Conservation (phyloP, 2,888 invertebrate genomes). For the Argyresthia albistria region DNA sequence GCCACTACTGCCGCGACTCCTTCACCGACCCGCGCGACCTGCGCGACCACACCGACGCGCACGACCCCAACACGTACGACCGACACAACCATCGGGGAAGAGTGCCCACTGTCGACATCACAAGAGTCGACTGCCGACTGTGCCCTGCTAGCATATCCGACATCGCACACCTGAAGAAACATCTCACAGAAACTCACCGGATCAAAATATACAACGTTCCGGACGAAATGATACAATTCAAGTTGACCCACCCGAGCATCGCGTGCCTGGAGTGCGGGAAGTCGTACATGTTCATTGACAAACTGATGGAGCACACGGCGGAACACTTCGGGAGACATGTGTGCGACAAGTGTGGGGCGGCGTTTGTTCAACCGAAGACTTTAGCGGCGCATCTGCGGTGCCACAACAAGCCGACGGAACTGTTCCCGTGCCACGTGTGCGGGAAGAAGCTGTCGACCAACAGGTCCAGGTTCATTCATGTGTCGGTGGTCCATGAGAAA, state of each 20-base stretch:
- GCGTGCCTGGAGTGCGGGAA: slow-evolving; percentile 45
- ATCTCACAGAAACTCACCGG: slow-evolving; percentile 31
- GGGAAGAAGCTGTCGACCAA: slow-evolving; percentile 55
- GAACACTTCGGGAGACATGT: slow-evolving; percentile 51
- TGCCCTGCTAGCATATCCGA: slow-evolving; percentile 45
- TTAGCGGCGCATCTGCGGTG: slow-evolving; percentile 50
- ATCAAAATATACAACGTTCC: slow-evolving; percentile 28
- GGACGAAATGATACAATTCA: slow-evolving; percentile 51
- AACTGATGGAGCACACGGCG: slow-evolving; percentile 49
- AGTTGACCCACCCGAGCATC: slow-evolving; percentile 36
- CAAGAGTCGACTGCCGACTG: slow-evolving; percentile 49
- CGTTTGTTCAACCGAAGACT: slow-evolving; percentile 57
- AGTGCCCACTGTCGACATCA: slow-evolving; percentile 12
- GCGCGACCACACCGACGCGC: slow-evolving; percentile 38
- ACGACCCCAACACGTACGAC: slow-evolving; percentile 26
- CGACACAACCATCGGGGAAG: no score
- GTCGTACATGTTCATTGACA: slow-evolving; percentile 48
- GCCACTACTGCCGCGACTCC: slow-evolving; percentile 38
- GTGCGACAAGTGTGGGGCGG: slow-evolving; percentile 55
- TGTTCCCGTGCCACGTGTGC: slow-evolving; percentile 61
- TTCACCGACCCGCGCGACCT: slow-evolving; percentile 44
- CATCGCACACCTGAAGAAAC: slow-evolving; percentile 34
- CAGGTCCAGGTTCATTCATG: slow-evolving; percentile 45
- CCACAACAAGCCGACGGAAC: slow-evolving; percentile 56
- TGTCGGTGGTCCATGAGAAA: slow-evolving; percentile 52